phyloP scores from a whole-genome alignment of 2,797 vertebrate genomes.

The Numenius phaeopus region DNA sequence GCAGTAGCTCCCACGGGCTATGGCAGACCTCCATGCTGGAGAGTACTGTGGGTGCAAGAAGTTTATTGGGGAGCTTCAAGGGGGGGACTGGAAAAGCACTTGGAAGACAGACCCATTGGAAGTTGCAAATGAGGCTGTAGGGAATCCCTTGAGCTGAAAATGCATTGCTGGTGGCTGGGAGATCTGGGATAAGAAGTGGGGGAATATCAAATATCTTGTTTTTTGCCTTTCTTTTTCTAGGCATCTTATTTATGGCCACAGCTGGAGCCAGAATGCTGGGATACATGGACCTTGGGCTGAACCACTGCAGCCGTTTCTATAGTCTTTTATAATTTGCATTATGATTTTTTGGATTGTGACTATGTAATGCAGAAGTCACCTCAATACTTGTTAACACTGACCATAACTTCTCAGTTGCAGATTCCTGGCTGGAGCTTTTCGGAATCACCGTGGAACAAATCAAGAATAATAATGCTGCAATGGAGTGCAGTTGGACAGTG shows the following conservation, averaged over 20 bases:
- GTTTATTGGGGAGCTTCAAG: neutral
- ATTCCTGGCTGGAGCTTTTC: neutral
- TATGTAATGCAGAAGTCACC: neutral
- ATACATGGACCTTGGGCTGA: neutral
- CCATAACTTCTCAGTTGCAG: neutral
- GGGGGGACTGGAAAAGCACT: neutral
- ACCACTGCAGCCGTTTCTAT: neutral
- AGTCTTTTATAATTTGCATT: neutral
- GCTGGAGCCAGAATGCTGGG: neutral
- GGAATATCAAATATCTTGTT: neutral
- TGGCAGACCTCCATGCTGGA: neutral
- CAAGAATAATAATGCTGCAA: slow-evolving; percentile 1
- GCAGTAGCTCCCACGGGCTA: neutral
- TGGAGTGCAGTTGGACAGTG: neutral
- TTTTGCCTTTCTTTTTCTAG: neutral
- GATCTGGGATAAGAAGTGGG: neutral
- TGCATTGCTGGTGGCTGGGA: neutral
- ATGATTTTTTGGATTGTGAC: neutral
- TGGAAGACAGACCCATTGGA: accelerated
- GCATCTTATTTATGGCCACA: neutral
- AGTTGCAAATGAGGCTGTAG: neutral
- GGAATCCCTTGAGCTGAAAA: neutral
- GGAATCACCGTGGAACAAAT: slow-evolving; percentile 31
- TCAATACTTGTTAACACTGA: neutral
- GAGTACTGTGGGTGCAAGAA: neutral